Conservation (phyloP, 2,888 invertebrate species). For the Cenopis cana region DNA sequence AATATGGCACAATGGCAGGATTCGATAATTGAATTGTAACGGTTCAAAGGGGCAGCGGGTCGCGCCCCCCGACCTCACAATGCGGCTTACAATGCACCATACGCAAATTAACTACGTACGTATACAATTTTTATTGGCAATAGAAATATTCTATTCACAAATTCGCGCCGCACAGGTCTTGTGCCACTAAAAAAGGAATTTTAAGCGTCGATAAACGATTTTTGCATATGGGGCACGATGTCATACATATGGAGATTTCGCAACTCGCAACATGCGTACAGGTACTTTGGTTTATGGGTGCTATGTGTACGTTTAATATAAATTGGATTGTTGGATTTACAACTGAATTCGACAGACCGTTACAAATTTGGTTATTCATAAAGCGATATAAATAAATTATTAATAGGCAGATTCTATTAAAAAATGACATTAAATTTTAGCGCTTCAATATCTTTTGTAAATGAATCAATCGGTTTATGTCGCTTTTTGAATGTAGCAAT, state of each 20-base stretch:
- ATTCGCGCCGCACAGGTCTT: conserved; percentile 74
- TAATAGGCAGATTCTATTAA: conserved; percentile 55
- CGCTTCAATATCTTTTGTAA: conserved; percentile 33
- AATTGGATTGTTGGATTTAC: conserved; percentile 66
- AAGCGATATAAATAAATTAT: conserved; percentile 69
- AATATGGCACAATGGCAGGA: conserved; percentile 65
- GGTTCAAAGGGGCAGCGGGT: conserved; percentile 74
- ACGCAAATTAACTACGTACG: conserved; percentile 80
- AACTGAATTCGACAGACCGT: conserved; percentile 75
- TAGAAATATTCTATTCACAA: conserved; percentile 77
- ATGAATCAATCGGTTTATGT: conserved; percentile 12
- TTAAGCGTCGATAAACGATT: conserved; percentile 81
- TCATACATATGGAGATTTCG: conserved; percentile 68
- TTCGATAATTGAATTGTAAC: conserved; percentile 77
- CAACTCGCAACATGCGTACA: conserved; percentile 77
- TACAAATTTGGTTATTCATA: conserved; percentile 69
- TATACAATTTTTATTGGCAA: conserved; percentile 80
- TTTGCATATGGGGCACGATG: conserved; percentile 75
- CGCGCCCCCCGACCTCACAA: conserved; percentile 71
- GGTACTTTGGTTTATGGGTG: conserved; percentile 68
- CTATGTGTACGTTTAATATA: conserved; percentile 66
- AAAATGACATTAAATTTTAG: conserved; percentile 15
- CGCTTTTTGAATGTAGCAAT: conserved; percentile 14
- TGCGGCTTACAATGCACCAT: conserved; percentile 73
- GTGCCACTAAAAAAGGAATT: conserved; percentile 73